Conservation (phyloP, 2,113 vertebrate genomes). For the Cisticola juncidis region DNA sequence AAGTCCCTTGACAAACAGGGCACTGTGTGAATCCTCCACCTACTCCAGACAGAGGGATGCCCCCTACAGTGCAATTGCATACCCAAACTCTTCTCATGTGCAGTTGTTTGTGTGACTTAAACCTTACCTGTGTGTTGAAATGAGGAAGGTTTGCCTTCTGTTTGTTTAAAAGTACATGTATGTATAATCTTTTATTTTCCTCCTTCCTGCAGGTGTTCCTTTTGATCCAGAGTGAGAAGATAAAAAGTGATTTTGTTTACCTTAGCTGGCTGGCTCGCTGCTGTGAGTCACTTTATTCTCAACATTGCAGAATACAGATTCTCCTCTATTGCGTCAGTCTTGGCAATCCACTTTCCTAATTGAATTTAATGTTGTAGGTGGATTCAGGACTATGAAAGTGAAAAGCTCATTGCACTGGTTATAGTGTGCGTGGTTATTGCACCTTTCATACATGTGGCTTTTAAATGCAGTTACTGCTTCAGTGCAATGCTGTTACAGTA, state of each 20-base stretch:
- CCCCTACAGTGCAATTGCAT: not conserved
- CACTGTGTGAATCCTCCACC: not conserved
- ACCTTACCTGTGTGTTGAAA: not conserved
- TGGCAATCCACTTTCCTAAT: slow-evolving; percentile 24
- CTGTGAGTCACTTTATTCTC: slow-evolving; percentile 82
- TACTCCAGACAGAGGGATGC: not conserved
- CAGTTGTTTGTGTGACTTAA: not conserved
- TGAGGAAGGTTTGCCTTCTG: not conserved
- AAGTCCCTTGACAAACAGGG: not conserved
- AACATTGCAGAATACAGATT: not conserved
- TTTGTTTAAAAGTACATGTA: not conserved
- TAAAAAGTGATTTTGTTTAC: slow-evolving; percentile 94
- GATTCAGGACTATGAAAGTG: slow-evolving; percentile 26
- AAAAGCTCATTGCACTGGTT: slow-evolving; percentile 21
- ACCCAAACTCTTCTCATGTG: not conserved
- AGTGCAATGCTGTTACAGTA: not conserved
- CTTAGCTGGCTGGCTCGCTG: slow-evolving; percentile 96
- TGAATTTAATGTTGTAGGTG: slow-evolving; percentile 38
- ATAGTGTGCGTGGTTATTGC: not conserved
- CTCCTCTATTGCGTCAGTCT: slow-evolving; percentile 27
- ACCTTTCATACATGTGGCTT: not conserved
- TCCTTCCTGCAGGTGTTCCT: slow-evolving; percentile 85
- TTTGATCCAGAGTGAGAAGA: slow-evolving; percentile 95
- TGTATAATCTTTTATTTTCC: slow-evolving; percentile 27
- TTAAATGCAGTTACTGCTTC: not conserved